Evolutionary conservation across 1,140 invertebrate species (phyloP).

Genomic region (Calliphora vicina): DNA sequence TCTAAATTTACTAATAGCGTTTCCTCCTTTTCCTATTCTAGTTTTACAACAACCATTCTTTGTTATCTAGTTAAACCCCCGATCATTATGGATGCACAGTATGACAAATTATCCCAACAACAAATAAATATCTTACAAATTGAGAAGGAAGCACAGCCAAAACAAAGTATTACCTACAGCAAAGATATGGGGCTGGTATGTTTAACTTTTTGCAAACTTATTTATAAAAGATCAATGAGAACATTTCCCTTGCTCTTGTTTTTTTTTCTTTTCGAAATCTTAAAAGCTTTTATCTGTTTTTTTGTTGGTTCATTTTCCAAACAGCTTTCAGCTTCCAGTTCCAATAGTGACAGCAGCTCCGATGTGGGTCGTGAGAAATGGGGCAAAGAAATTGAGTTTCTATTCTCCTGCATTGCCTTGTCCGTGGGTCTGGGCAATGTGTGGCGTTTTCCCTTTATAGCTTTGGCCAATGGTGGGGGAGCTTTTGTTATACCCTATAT

Average conservation of each 20-base stretch:
- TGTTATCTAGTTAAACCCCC: too few species aligned
- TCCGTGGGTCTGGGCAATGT: slow-evolving; percentile 88
- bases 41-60: too few species aligned
- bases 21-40: too few species aligned
- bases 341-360: neutral
- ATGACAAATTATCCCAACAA: slow-evolving; percentile 30
- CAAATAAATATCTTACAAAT: slow-evolving; percentile 15
- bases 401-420: slow-evolving; percentile 83
- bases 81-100: slow-evolving; percentile 1
- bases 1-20: too few species aligned
- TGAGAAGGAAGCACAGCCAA: neutral
- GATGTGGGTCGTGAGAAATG: slow-evolving; percentile 68
- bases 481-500: slow-evolving; percentile 82
- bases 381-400: slow-evolving; percentile 79
- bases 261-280: neutral
- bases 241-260: too few species aligned
- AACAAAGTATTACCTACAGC: neutral
- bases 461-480: slow-evolving; percentile 79
- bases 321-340: neutral
- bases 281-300: neutral
- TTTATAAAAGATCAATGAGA: too few species aligned
- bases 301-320: neutral
- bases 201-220: too few species aligned
- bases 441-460: slow-evolving; percentile 83
- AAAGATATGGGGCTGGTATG: neutral